These are phyloP conservation scores for Eumacrocentrus americanus DNA, from an alignment of 2,888 invertebrate species.

Conservation along the genomic window DNA sequence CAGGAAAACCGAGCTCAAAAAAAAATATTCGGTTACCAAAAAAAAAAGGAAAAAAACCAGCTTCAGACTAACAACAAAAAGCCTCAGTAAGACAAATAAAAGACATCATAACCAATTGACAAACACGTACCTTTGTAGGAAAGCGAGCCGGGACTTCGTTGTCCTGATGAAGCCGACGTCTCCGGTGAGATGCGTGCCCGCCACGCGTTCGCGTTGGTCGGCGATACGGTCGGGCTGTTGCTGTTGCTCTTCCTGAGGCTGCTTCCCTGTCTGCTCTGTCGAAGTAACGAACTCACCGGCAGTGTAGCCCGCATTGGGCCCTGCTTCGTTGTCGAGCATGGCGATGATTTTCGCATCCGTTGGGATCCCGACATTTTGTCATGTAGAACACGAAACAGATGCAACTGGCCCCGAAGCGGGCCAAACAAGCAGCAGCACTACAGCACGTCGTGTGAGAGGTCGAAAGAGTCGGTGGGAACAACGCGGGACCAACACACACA, in stretches of 20 bases:
- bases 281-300: constrained; percentile 76
- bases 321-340: constrained; percentile 67
- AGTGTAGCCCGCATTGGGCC: constrained; percentile 80
- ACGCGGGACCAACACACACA: constrained; percentile 23
- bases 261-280: constrained; percentile 67
- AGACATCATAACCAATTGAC: too few relatives aligned
- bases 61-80: too few relatives aligned
- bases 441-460: not conserved
- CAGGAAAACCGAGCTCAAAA: too few relatives aligned
- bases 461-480: constrained; percentile 21
- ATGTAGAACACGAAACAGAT: constrained; percentile 39
- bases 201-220: constrained; percentile 68
- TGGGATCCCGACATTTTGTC: constrained; percentile 59
- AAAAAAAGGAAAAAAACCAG: too few relatives aligned
- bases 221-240: constrained; percentile 73
- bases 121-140: constrained; percentile 71
- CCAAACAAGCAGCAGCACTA: constrained; percentile 1
- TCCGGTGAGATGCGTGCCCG: constrained; percentile 72
- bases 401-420: not conserved
- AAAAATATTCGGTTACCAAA: too few relatives aligned
- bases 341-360: constrained; percentile 70
- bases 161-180: constrained; percentile 70
- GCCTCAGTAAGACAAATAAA: too few relatives aligned
- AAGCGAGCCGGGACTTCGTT: constrained; percentile 75
- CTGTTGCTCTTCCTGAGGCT: constrained; percentile 67